Percentiles rank a stretch among this genome's conserved stretches.
These are phyloP conservation scores for Hystrix brachyura DNA, from an alignment of 2,113 vertebrate species.

Conservation along the genomic window DNA sequence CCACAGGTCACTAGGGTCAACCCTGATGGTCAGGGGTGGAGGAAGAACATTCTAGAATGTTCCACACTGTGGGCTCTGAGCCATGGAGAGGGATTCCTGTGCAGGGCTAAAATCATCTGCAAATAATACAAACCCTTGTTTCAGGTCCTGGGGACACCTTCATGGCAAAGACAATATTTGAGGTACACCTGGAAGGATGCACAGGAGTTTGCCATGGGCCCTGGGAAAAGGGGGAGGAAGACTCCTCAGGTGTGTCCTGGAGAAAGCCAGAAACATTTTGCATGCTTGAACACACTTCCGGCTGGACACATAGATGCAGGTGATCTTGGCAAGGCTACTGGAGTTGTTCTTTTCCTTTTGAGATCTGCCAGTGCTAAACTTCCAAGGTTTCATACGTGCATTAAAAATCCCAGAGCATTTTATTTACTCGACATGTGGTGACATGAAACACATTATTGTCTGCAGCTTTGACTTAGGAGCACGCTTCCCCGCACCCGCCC, in stretches of 20 bases:
- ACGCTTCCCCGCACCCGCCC: background rate
- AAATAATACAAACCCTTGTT: background rate
- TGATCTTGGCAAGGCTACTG: background rate
- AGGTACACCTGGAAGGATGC: background rate
- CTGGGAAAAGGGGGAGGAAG: background rate
- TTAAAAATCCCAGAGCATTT: conserved; percentile 23
- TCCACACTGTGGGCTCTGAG: background rate
- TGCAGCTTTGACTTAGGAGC: conserved; percentile 42
- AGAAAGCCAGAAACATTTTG: conserved; percentile 9
- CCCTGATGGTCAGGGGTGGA: background rate
- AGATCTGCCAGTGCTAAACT: conserved; percentile 16
- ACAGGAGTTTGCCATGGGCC: background rate
- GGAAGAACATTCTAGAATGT: background rate
- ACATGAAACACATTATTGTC: conserved; percentile 51
- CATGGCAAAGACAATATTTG: background rate
- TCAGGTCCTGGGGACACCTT: background rate
- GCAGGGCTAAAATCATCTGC: rapidly evolving
- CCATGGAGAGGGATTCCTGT: rapidly evolving
- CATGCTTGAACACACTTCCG: background rate
- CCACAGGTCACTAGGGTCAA: background rate
- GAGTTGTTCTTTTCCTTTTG: background rate
- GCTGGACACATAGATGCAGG: background rate
- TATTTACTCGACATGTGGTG: conserved; percentile 27
- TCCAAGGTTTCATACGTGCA: background rate
- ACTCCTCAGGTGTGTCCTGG: background rate